phyloP scores from a whole-genome alignment of 2,113 vertebrate species.

The Alosa alosa region DNA sequence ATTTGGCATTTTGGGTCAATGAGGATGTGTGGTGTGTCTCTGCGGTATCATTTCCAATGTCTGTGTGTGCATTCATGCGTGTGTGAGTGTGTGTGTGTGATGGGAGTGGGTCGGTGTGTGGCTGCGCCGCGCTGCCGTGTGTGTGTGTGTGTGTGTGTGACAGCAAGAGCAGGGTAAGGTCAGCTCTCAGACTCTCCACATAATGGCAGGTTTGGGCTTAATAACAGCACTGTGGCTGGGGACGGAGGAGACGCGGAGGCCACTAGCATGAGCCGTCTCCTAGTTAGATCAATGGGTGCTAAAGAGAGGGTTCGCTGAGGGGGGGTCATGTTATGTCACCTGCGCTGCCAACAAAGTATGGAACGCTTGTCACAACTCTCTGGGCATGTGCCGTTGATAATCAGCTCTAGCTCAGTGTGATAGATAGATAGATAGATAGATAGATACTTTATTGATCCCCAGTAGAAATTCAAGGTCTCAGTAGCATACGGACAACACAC shows the following conservation, averaged over 20 bases:
- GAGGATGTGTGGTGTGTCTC: neutral
- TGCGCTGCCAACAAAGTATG: neutral
- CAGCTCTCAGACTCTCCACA: neutral
- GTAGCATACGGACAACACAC: no score
- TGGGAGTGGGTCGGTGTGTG: neutral
- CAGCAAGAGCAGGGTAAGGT: neutral
- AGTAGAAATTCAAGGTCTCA: no score
- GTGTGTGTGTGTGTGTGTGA: neutral
- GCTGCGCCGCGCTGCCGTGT: neutral
- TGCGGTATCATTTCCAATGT: neutral
- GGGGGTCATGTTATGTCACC: neutral
- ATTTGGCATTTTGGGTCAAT: neutral
- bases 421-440: no score
- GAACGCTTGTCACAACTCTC: neutral
- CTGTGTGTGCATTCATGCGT: neutral
- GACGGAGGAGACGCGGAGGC: neutral
- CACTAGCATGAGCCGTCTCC: neutral
- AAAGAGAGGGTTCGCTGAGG: neutral
- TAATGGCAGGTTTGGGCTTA: constrained; percentile 6
- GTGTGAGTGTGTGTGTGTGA: constrained; percentile 23
- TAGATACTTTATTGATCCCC: no score
- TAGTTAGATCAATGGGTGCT: neutral
- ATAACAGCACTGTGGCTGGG: neutral
- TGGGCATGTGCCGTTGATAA: neutral
- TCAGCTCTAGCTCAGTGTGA: neutral